Evolutionary conservation across 2,113 vertebrate species (phyloP).

Genomic region (Tyrannus savana): DNA sequence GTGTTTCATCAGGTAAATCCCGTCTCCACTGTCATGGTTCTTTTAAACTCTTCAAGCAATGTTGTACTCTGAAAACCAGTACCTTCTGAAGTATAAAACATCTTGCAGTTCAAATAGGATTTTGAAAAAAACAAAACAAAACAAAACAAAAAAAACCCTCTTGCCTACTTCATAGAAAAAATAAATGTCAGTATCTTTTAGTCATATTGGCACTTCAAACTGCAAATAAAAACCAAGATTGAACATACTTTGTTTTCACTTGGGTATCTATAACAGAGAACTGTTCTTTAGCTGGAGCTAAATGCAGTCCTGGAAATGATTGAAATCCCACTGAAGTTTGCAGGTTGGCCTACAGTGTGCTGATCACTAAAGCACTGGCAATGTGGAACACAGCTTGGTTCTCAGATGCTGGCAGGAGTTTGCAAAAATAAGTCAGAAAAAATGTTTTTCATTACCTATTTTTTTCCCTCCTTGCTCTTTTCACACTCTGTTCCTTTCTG

Average conservation of each 20-base stretch:
- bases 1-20: not conserved
- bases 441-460: not conserved
- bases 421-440: not conserved
- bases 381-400: not conserved
- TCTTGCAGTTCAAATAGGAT: too few species aligned
- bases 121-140: too few species aligned
- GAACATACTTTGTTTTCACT: not conserved
- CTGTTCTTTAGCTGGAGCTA: not conserved
- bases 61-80: not conserved
- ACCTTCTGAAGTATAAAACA: not conserved
- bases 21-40: not conserved
- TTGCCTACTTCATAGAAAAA: not conserved
- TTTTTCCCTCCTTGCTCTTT: not conserved
- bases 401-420: not conserved
- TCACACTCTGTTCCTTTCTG: not conserved
- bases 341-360: not conserved
- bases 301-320: not conserved
- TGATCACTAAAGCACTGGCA: not conserved
- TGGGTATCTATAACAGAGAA: not conserved
- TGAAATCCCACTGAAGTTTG: not conserved
- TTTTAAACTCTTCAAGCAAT: not conserved
- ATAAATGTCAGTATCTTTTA: not conserved
- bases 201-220: not conserved
- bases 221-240: not conserved
- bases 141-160: accelerated